Base-by-base conservation (phyloP, 92 coral and sea anemone genomes). In the Diadumene lineata region DNA sequence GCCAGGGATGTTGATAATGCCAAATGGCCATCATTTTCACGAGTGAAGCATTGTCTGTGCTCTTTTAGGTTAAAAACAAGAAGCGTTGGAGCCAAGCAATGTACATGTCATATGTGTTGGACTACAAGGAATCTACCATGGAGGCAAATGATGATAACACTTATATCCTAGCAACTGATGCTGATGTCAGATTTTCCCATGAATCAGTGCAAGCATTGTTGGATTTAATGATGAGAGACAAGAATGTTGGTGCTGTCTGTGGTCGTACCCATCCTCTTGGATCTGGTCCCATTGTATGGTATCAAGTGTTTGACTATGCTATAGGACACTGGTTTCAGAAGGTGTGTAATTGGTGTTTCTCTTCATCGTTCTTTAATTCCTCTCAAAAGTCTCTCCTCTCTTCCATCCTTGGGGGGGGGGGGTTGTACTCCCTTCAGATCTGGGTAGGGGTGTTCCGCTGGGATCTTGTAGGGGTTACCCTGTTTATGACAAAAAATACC, bases 281-380 rank as follows among this genome's bases (percentile, higher is more conserved):
- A 16, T 81, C 73, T 28, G 98, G 98, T 1, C 98, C 98, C 0
- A 8, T 94, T 16, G 98, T 94, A 16, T 94, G 98, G 98, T 94
- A 94, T 69, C 98, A 94, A 73, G 74, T 89, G 61, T 94, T 94
- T 84, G 98, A 94, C 79, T 94, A 94, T 27, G 98, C 98, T 1
- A 94, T 94, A 27, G 98, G 98, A 3, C 98, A 94, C 69, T 94
- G 98, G 98, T 81, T 94, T 55, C 94, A 92, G 66, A 94, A 94
- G 97, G 98, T 94, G 13, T 38, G 6, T 38, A 6, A 6, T 38
- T 38, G n/a, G n/a, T n/a, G n/a, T n/a, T n/a, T n/a, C n/a, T n/a
- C n/a, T n/a, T n/a, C n/a, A n/a, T n/a, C n/a, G n/a, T n/a, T n/a
- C n/a, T n/a, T n/a, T n/a, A n/a, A n/a, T n/a, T n/a, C n/a, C n/a